phyloP scores from a whole-genome alignment of 2,888 invertebrate genomes.

The Epiblema foenella region DNA sequence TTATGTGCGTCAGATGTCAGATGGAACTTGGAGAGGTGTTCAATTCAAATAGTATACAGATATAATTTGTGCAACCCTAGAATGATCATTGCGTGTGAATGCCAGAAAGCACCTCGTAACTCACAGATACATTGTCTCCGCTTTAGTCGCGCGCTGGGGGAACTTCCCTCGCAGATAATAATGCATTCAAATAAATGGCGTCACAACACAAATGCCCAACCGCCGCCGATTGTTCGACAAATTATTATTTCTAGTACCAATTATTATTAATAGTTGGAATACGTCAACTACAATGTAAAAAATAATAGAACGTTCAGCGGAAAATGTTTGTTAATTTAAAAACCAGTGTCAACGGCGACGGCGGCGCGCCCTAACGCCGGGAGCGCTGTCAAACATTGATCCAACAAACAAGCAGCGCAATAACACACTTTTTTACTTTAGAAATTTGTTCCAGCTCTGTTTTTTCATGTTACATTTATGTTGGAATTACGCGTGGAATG shows the following conservation, averaged over 20 bases:
- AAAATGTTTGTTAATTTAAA: conserved; percentile 66
- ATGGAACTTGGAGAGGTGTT: conserved; percentile 4
- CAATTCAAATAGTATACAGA: not conserved
- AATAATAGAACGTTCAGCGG: conserved; percentile 53
- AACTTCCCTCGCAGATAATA: conserved; percentile 64
- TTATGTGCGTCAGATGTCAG: not conserved
- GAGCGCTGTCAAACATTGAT: conserved; percentile 76
- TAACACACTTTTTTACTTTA: conserved; percentile 76
- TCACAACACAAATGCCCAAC: conserved; percentile 63
- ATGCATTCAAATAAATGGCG: conserved; percentile 71
- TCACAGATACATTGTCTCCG: conserved; percentile 73
- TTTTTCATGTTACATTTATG: conserved; percentile 34
- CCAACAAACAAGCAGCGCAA: conserved; percentile 73
- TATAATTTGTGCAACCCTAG: conserved; percentile 59
- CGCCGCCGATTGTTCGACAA: conserved; percentile 54
- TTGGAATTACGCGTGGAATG: conserved; percentile 53
- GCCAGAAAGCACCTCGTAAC: conserved; percentile 71
- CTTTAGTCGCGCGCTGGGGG: conserved; percentile 71
- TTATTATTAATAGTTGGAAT: conserved; percentile 39
- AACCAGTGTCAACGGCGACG: conserved; percentile 66
- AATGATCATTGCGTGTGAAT: conserved; percentile 63
- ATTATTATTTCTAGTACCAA: conserved; percentile 52
- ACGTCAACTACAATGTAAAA: conserved; percentile 46
- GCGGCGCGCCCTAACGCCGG: conserved; percentile 49
- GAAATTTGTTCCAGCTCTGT: conserved; percentile 58